A percentile compares a stretch with the other conserved stretches of the same genome.
Conservation (phyloP, 2,888 invertebrate species). For the Hemaris fuciformis region DNA sequence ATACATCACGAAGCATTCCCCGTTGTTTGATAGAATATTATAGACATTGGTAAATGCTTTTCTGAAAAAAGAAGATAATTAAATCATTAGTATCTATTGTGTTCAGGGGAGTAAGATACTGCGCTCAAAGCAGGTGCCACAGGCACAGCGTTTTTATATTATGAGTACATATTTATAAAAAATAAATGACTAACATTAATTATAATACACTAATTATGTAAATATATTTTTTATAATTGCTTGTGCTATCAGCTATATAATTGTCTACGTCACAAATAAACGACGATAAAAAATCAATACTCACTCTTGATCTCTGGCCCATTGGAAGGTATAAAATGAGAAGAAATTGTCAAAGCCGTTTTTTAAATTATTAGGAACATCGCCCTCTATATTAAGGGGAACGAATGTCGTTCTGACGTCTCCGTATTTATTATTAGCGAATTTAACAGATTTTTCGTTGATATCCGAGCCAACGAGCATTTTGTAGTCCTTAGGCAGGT, state of each 20-base stretch:
- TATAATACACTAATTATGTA: too few relatives aligned
- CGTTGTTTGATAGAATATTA: conserved; percentile 83
- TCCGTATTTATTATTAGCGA: conserved; percentile 78
- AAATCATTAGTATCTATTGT: background rate
- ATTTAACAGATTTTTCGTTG: conserved; percentile 85
- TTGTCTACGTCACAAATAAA: too few relatives aligned
- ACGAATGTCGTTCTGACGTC: conserved; percentile 70
- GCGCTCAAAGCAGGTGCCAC: too few relatives aligned
- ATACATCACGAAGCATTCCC: conserved; percentile 85
- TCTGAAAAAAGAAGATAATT: conserved; percentile 57
- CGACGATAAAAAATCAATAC: conserved; percentile 29
- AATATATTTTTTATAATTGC: too few relatives aligned
- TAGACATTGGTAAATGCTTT: conserved; percentile 81
- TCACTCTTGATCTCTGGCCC: conserved; percentile 87
- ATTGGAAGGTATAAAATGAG: conserved; percentile 90
- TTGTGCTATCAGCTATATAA: too few relatives aligned
- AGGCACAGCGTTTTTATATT: too few relatives aligned
- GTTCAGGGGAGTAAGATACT: too few relatives aligned
- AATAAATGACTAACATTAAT: too few relatives aligned
- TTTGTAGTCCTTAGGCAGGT: conserved; percentile 76
- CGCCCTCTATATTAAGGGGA: conserved; percentile 80
- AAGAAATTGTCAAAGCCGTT: conserved; percentile 84
- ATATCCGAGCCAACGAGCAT: conserved; percentile 84
- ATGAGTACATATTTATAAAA: too few relatives aligned
- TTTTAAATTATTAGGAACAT: conserved; percentile 67